Conservation (phyloP, 1,140 invertebrate species). For the Aporrectodea caliginosa region DNA sequence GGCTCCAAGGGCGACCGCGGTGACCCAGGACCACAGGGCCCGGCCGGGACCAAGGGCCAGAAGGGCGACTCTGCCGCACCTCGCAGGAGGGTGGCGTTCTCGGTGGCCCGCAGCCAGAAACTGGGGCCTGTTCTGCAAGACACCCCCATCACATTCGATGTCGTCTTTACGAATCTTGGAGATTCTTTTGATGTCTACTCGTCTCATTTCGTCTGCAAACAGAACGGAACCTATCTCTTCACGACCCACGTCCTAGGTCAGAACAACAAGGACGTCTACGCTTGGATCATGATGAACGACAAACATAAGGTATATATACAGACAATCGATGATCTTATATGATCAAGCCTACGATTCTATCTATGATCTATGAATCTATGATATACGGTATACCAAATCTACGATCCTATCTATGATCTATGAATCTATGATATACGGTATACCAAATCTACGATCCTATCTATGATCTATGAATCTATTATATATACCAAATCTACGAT, state of each 20-base stretch:
- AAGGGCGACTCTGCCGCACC: conserved; percentile 35
- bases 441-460: too few relatives aligned
- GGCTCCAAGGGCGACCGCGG: conserved; percentile 35
- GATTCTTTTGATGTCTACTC: conserved; percentile 49
- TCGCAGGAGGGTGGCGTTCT: conserved; percentile 44
- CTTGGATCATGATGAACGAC: conserved; percentile 54
- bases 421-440: too few relatives aligned
- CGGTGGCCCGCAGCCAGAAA: conserved; percentile 45
- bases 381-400: too few relatives aligned
- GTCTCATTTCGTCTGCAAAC: conserved; percentile 52
- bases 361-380: too few relatives aligned
- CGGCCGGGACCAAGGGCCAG: conserved; percentile 21
- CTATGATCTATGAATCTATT: too few relatives aligned
- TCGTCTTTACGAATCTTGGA: conserved; percentile 48
- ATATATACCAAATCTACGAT: too few relatives aligned
- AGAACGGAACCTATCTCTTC: conserved; percentile 55
- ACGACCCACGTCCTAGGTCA: conserved; percentile 46
- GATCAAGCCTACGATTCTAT: too few relatives aligned
- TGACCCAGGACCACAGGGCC: conserved; percentile 24
- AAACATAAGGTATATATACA: conserved; percentile 39
- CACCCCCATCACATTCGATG: conserved; percentile 50
- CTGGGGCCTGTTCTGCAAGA: conserved; percentile 51
- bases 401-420: too few relatives aligned
- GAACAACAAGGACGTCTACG: conserved; percentile 47
- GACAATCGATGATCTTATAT: too few relatives aligned